Base-by-base conservation (phyloP, 2,888 invertebrate species). In the Theodoxus fluviatilis region DNA sequence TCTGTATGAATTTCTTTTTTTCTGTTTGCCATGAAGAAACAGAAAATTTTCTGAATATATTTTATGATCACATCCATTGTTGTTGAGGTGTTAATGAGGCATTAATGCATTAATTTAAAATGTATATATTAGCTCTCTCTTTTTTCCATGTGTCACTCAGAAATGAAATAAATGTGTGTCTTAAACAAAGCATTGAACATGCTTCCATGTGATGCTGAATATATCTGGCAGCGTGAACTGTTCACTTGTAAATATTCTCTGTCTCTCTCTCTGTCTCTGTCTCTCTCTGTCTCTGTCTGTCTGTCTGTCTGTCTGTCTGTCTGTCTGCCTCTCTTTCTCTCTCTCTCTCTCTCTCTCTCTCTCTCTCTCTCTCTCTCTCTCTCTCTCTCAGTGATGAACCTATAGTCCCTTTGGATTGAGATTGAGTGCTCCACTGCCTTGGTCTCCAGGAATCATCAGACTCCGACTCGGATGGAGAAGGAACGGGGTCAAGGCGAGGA, bases 21-120 rank as follows among this genome's bases (percentile, higher is more conserved):
- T 15, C n/a, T 61, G 9, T 37, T 25, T 43, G 40, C 15, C 61
- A 74, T 69, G 68, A 2, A 49, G 61, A 31, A 67, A 18, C 4
- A 52, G 66, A 7, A 74, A 71, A 31, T 81, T 81, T 67, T 72
- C 81, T 70, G 80, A 80, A 71, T 79, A 79, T 38, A 69, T 81
- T 37, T 72, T 81, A 82, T 52, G 80, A 80, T 43, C 78, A 79
- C 57, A 33, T 33, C 12, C 52, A 63, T 22, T 70, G 57, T 43
- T 47, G 59, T 9, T 55, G 64, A 22, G 67, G 67, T 15, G 65
- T 52, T 28, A 64, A 71, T 18, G 69, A 69, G 69, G 72, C 38
- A 43, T 31, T 37, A 64, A 1, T 9, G 3, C 18, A 3, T 25
- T n/a, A 43, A 47, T 7, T 28, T 52, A 40, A 25, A 2, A 35